Evolutionary conservation across 2,888 invertebrate species (phyloP), one percentile per base, ranked within the genome.

Genomic region (Drosophila kanekoi): DNA sequence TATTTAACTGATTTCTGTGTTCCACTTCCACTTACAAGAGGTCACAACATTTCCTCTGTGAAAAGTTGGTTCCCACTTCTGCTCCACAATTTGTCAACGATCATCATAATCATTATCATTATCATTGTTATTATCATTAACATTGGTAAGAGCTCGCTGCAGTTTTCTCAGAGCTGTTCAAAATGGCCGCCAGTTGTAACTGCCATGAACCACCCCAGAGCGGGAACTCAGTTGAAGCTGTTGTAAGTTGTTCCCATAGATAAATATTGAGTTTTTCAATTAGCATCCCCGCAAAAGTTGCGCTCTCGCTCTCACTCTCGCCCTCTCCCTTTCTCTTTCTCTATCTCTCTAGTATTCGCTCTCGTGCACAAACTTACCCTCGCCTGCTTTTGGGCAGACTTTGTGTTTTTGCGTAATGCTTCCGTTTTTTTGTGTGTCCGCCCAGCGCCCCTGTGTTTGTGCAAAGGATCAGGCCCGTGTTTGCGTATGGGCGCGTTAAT

Each of bases 401-500:
- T 63, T 61, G 51, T 53, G 49, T 60, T 45, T 49, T 41, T 63
- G 20, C 54, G 49, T 32, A 56, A 8, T 20, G 37, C 48, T 54
- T 41, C 47, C n/a, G 32, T 56, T 37, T 44, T 51, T 53, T 18
- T 11, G 28, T 14, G 18, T 9, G 33, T 13, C 47, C 53, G 62
- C 32, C 48, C 60, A 43, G 20, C 53, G 53, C 47, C 4, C 45
- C 48, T 57, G 80, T 91, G 88, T 91, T 91, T 91, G 90, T 81
- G 76, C 77, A 90, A 91, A 91, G 91, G 91, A 91, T 91, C 90
- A 91, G 83, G 85, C 44, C 85, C 73, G 70, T 91, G 91, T 91
- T 91, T 90, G 87, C 86, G 68, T 87, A 82, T 76, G 90, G 85
- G 74, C 84, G 82, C 86, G 87, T 91, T 91, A 91, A 91, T 91